Percentiles rank a stretch among this genome's conserved stretches.
Evolutionary conservation across 2,113 vertebrate genomes (phyloP).

Genomic region (Tringa solitaria): DNA sequence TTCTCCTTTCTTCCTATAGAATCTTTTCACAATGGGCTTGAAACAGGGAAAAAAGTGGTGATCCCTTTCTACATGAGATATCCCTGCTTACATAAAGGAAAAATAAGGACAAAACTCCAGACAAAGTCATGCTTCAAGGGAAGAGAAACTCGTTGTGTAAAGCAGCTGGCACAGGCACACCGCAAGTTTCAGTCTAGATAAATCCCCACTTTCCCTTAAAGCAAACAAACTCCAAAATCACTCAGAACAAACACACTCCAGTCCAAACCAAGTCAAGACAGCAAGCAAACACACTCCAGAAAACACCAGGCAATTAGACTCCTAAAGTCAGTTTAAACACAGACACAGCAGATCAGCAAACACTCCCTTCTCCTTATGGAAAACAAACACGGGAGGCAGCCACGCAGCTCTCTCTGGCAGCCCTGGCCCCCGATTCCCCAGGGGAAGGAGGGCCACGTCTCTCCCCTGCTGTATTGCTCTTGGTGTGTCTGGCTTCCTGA

Average conservation of each 20-base stretch:
- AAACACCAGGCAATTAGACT: slow-evolving; percentile 52
- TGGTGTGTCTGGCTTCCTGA: not conserved
- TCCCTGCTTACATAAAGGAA: not conserved
- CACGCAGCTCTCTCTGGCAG: accelerated
- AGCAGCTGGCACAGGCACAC: not conserved
- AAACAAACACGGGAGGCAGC: not conserved
- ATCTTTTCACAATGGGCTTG: not conserved
- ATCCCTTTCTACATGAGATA: not conserved
- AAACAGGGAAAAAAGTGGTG: not conserved
- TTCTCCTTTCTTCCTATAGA: not conserved
- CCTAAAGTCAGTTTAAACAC: slow-evolving; percentile 56
- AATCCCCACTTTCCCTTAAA: slow-evolving; percentile 37
- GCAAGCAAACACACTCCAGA: slow-evolving; percentile 52
- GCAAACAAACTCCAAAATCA: slow-evolving; percentile 56
- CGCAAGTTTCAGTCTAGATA: not conserved
- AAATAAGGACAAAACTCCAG: not conserved
- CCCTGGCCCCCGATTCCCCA: accelerated
- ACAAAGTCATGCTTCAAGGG: not conserved
- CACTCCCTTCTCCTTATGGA: not conserved
- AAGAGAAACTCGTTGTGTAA: not conserved
- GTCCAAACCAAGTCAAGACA: slow-evolving; percentile 45
- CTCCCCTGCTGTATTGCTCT: too few species aligned
- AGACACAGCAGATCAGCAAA: slow-evolving; percentile 42
- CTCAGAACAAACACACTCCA: slow-evolving; percentile 53
- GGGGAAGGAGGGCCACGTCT: not conserved